Conservation (phyloP, 1,140 invertebrate species). For the Proctacanthus coquilletti region DNA sequence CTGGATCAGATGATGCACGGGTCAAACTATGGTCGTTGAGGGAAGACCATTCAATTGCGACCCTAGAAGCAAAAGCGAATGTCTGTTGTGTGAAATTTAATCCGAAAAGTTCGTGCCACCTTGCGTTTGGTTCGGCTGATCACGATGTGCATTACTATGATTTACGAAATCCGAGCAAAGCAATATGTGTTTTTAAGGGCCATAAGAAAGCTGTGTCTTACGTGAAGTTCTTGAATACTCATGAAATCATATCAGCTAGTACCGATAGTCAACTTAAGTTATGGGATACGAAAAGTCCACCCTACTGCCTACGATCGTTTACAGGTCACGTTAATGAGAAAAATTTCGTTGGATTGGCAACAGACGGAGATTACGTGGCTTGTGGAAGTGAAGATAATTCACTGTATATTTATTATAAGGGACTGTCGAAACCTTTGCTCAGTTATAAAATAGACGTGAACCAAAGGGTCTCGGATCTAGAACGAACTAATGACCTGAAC, state of each 20-base stretch:
- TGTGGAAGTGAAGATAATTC: slow-evolving; percentile 95
- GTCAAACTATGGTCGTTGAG: slow-evolving; percentile 91
- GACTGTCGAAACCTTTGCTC: slow-evolving; percentile 72
- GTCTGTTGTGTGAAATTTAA: slow-evolving; percentile 96
- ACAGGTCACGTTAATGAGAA: slow-evolving; percentile 93
- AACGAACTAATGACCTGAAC: slow-evolving; percentile 66
- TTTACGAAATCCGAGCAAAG: slow-evolving; percentile 67
- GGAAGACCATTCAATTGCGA: slow-evolving; percentile 72
- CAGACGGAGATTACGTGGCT: slow-evolving; percentile 85
- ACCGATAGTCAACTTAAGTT: slow-evolving; percentile 90
- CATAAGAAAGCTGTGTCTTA: slow-evolving; percentile 94
- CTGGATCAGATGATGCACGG: slow-evolving; percentile 86
- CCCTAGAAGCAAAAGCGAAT: slow-evolving; percentile 81
- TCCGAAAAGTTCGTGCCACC: slow-evolving; percentile 66
- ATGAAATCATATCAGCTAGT: slow-evolving; percentile 86
- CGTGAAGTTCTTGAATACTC: slow-evolving; percentile 81
- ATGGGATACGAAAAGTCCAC: slow-evolving; percentile 69
- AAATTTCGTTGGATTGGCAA: slow-evolving; percentile 93
- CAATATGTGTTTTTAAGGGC: slow-evolving; percentile 74
- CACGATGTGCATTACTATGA: slow-evolving; percentile 97
- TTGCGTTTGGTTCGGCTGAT: slow-evolving; percentile 91
- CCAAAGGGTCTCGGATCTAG: slow-evolving; percentile 63
- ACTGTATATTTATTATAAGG: slow-evolving; percentile 87
- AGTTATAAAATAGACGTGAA: slow-evolving; percentile 43
- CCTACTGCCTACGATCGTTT: slow-evolving; percentile 73